Conservation (phyloP, 1,140 invertebrate genomes). For the Bombus cullumanus region DNA sequence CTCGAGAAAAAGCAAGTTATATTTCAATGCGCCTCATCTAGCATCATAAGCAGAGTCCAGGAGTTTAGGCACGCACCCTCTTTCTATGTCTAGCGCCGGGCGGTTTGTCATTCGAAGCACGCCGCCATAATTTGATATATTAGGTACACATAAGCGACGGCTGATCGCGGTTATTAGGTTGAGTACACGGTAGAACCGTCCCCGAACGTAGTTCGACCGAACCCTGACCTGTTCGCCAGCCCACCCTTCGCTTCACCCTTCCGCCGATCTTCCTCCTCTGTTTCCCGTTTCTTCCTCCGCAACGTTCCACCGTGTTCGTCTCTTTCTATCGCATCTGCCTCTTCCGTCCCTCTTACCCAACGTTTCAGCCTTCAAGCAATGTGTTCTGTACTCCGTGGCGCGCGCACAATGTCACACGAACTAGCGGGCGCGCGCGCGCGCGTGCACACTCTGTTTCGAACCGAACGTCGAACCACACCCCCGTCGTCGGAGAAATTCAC, state of each 20-base stretch:
- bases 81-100: slow-evolving; percentile 63
- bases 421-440: not conserved
- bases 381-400: not conserved
- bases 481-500: slow-evolving; percentile 66
- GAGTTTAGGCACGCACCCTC: slow-evolving; percentile 45
- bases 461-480: slow-evolving; percentile 36
- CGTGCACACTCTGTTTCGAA: slow-evolving; percentile 6
- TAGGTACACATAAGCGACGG: slow-evolving; percentile 80
- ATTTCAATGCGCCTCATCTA: not conserved
- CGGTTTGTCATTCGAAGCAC: slow-evolving; percentile 79
- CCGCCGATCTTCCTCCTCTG: not conserved
- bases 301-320: slow-evolving; percentile 4
- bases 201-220: slow-evolving; percentile 62
- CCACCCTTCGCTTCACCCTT: slow-evolving; percentile 11
- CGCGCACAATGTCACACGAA: not conserved
- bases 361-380: not conserved
- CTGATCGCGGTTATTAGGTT: slow-evolving; percentile 82
- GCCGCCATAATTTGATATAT: slow-evolving; percentile 80
- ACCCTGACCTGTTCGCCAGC: slow-evolving; percentile 65
- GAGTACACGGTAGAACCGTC: slow-evolving; percentile 73
- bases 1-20: not conserved
- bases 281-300: not conserved
- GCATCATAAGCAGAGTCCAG: slow-evolving; percentile 4
- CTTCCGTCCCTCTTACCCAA: not conserved
- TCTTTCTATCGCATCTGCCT: slow-evolving; percentile 1